phyloP scores from a whole-genome alignment of 2,888 invertebrate species.

The Ectemnius lituratus region DNA sequence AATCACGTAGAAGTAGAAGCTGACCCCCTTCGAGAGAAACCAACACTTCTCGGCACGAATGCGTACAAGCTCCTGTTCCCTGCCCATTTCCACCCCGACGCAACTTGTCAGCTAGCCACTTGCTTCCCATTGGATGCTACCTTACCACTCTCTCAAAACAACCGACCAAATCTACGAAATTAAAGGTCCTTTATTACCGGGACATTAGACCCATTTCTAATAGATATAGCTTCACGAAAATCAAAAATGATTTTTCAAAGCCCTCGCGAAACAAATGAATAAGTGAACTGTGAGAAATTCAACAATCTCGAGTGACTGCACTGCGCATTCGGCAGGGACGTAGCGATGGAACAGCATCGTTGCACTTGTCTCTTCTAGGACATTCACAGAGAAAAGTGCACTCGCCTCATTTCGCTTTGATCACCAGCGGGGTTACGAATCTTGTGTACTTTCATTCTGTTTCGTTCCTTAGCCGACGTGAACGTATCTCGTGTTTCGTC shows the following conservation, averaged over 20 bases:
- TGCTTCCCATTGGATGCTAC: conserved; percentile 52
- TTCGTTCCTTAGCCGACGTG: conserved; percentile 11
- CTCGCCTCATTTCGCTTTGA: background rate
- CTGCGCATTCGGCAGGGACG: conserved; percentile 57
- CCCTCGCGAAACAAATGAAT: conserved; percentile 37
- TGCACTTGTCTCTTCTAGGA: conserved; percentile 18
- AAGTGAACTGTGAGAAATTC: conserved; percentile 14
- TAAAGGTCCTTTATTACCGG: conserved; percentile 10
- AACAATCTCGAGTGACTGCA: conserved; percentile 20
- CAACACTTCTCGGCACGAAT: conserved; percentile 55
- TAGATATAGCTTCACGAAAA: background rate
- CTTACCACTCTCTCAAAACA: conserved; percentile 47
- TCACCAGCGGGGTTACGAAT: conserved; percentile 14
- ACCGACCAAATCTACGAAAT: conserved; percentile 43
- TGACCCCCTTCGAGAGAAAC: conserved; percentile 54
- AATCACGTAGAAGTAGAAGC: conserved; percentile 32
- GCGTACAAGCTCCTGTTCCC: conserved; percentile 57
- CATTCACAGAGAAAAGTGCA: conserved; percentile 28
- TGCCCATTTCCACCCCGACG: conserved; percentile 59
- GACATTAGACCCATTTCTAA: conserved; percentile 16
- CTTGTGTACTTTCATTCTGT: conserved; percentile 19
- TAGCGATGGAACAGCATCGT: conserved; percentile 24
- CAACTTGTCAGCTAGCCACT: conserved; percentile 57
- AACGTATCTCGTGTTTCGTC: conserved; percentile 12
- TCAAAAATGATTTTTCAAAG: conserved; percentile 35